These are phyloP conservation scores for Apoda limacodes DNA, from an alignment of 2,888 invertebrate species.

Conservation along the genomic window DNA sequence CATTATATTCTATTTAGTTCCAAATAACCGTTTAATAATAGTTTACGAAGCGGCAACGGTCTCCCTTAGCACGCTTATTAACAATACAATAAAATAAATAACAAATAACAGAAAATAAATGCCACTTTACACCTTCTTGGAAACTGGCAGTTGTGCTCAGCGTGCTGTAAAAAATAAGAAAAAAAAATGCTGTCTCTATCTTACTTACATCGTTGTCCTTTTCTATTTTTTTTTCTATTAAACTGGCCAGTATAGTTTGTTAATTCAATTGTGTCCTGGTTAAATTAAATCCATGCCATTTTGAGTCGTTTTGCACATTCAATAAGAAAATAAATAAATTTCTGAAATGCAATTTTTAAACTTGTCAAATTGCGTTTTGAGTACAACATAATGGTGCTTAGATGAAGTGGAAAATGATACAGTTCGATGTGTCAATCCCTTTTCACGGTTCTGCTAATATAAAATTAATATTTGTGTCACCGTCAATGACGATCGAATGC, in stretches of 20 bases:
- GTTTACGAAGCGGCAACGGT: slow-evolving; percentile 45
- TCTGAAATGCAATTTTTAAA: no score
- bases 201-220: slow-evolving; percentile 29
- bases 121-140: slow-evolving; percentile 69
- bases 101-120: slow-evolving; percentile 56
- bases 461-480: slow-evolving; percentile 55
- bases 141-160: slow-evolving; percentile 53
- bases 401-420: slow-evolving; percentile 66
- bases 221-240: slow-evolving; percentile 27
- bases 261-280: no score
- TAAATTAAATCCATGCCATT: no score
- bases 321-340: no score
- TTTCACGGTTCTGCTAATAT: slow-evolving; percentile 57
- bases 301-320: no score
- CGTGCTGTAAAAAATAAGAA: slow-evolving; percentile 33
- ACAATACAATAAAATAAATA: slow-evolving; percentile 70
- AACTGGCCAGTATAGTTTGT: no score
- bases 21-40: slow-evolving; percentile 68
- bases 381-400: slow-evolving; percentile 43
- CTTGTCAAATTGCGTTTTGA: slow-evolving; percentile 24
- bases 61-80: slow-evolving; percentile 64
- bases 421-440: slow-evolving; percentile 58
- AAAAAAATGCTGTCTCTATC: slow-evolving; percentile 31
- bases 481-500: no score
- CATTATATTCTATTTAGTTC: slow-evolving; percentile 69